Base-by-base conservation (phyloP, 2,113 vertebrate species). In the Lampris megalopsis region DNA sequence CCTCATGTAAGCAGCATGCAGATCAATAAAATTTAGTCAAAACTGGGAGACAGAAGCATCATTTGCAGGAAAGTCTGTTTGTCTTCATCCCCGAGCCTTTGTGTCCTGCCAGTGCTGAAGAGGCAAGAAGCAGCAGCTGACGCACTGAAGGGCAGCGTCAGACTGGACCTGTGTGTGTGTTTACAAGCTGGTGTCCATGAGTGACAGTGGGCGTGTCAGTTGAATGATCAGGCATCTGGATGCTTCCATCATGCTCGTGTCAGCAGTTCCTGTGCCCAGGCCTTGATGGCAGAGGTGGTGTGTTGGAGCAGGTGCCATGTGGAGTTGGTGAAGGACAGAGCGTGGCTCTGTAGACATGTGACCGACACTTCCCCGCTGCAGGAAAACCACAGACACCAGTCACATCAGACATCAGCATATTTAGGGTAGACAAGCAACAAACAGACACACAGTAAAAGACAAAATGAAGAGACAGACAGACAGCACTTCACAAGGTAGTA, bases 291-390 rank as follows among this genome's bases (percentile, higher is more conserved):
- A 0, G 94, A 42, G 0, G 95, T 96, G 0, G 94, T 92, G 61
- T 97, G 95, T 68, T 96, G 96, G 49, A 98, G 92, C 43, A 95
- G 94, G 43, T 91, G 72, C 98, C 98, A 99, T 0, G 94, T 96
- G 2, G 95, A 95, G 38, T 84, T 94, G 83, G 92, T 95, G 54
- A 97, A 89, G 76, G 93, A 90, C 5, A 80, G 1, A n/a, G 97
- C 74, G 61, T 97, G 97, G 5, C 91, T 92, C 73, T 93, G 94
- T 66, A 97, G 5, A 59, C 98, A 98, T 38, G 90, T 89, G 77
- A 97, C 93, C 0, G 95, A 95, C 65, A 95, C 91, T 35, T 96
- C 94, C 1, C 96, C 97, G 0, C 97, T 99, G 90, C 5, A 88
- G 86, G 52, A 53, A 3, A 4, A n/a, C 67, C 5, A 38, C 2